Base-by-base conservation (phyloP, 2,797 vertebrate species). In the Novumbra hubbsi region DNA sequence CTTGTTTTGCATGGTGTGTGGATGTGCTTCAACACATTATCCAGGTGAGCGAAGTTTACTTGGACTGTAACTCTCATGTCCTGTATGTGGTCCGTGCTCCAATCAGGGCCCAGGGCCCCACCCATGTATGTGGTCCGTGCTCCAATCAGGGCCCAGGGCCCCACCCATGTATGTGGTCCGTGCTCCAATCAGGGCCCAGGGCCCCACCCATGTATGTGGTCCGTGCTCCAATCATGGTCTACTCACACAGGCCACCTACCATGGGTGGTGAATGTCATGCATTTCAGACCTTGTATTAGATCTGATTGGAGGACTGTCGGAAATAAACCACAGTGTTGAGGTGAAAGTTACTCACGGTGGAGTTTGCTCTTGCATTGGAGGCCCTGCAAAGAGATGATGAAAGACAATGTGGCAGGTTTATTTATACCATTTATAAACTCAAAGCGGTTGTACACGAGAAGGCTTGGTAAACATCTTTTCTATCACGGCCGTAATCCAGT, bases 311-410 rank as follows among this genome's bases (percentile, higher is more conserved):
- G 63, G 28, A 32, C 15, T 16, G 30, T 65, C 63, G 7, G 16
- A 28, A 15, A 32, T 60, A 24, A 24, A 60, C 19, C 62, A 63
- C 21, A 64, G 62, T 76, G 55, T n/a, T 24, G 12, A 17, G 24
- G 55, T 67, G 34, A 19, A 34, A 27, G 62, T 17, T 86, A 91
- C 92, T 94, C 60, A 93, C 92, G 70, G 0, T 77, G 16, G 68
- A 76, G 70, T 62, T 81, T 90, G 57, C 27, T 74, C 63, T 68
- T 92, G 87, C 92, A 94, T n/a, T 72, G 78, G 2, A 93, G 88
- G 41, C 89, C 92, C 93, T 94, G 82, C 27, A 49, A 77, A 17
- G 7, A 67, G 74, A 24, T 50, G 5, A 71, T 9, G 73, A 69
- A 62, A 52, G 52, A 1, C 48, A 52, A 30, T 49, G 1, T 45